These are phyloP conservation scores for Micrastur ruficollis DNA, from an alignment of 2,797 vertebrate genomes.

Conservation along the genomic window DNA sequence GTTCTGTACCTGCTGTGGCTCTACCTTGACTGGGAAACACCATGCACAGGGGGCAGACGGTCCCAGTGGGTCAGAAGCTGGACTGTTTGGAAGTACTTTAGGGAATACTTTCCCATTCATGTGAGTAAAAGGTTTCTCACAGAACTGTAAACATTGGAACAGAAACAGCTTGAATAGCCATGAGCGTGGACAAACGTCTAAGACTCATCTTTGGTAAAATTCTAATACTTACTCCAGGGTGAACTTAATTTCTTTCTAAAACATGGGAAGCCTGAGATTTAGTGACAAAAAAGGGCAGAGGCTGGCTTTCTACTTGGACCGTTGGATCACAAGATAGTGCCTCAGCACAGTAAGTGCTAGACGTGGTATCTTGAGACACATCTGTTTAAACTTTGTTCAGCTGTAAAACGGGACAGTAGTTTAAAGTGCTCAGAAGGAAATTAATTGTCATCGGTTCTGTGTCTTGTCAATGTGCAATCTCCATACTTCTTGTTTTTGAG, in stretches of 20 bases:
- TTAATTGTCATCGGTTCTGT: not conserved
- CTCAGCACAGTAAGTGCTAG: not conserved
- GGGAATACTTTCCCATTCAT: conserved; percentile 88
- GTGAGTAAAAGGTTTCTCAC: conserved; percentile 73
- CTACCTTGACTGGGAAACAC: conserved; percentile 87
- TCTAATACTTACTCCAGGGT: not conserved
- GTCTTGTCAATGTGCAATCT: not conserved
- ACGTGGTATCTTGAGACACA: not conserved
- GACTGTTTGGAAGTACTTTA: conserved; percentile 84
- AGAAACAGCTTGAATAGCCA: not conserved
- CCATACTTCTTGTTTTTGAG: not conserved
- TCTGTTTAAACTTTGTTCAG: not conserved
- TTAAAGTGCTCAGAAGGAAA: not conserved
- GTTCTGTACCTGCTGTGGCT: conserved; percentile 87
- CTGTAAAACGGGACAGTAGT: not conserved
- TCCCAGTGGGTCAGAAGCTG: conserved; percentile 82
- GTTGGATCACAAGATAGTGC: not conserved
- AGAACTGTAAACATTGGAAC: not conserved
- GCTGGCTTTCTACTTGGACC: not conserved
- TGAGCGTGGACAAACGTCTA: accelerated
- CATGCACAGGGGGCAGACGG: conserved; percentile 82
- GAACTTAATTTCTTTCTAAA: not conserved
- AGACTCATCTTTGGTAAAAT: not conserved
- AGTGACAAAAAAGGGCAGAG: not conserved
- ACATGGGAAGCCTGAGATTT: not conserved